Base-by-base conservation (phyloP, 2,797 vertebrate species). In the Enteromius radiatus region DNA sequence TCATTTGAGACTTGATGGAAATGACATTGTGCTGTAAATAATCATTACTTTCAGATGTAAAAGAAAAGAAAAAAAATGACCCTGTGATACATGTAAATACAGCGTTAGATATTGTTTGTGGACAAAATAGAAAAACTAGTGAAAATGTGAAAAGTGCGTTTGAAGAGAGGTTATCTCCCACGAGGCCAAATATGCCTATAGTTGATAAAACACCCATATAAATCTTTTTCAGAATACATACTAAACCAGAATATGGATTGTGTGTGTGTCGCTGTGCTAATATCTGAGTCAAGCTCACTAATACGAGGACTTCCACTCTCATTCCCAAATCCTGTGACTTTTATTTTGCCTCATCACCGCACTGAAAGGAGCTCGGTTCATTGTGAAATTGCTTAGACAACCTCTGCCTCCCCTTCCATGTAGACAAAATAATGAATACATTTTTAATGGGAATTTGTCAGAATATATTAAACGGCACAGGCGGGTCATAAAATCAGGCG, bases 401-500 rank as follows among this genome's bases (percentile, higher is more conserved):
- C 81, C 87, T 84, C 85, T 84, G 76, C 78, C 87, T 84, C 84
- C 76, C 73, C 82, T 84, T 76, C 69, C 76, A 82, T 85, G 84
- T 83, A 76, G 84, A 86, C 81, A 85, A 86, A 88, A 87, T 87
- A 88, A 88, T 87, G 85, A 88, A 88, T 87, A 85, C 81, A 80
- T 78, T 84, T 83, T 86, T 88, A 88, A 88, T 88, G 87, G 76
- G 85, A 88, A 87, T 87, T 88, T 88, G 85, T 88, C 85, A 87
- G 84, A 85, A 85, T 85, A 83, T 88, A 87, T 88, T 88, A 86
- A 85, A 86, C 82, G 69, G 85, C 71, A 52, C 84, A 83, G 77
- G 65, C 93, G 89, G 96, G 96, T 96, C 96, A 96, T 94, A 95
- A 96, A 96, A 96, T 96, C 95, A 95, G 94, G 95, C 94, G 93